phyloP scores from a whole-genome alignment of 1,140 invertebrate species.

The Cyrtorhinus lividipennis region DNA sequence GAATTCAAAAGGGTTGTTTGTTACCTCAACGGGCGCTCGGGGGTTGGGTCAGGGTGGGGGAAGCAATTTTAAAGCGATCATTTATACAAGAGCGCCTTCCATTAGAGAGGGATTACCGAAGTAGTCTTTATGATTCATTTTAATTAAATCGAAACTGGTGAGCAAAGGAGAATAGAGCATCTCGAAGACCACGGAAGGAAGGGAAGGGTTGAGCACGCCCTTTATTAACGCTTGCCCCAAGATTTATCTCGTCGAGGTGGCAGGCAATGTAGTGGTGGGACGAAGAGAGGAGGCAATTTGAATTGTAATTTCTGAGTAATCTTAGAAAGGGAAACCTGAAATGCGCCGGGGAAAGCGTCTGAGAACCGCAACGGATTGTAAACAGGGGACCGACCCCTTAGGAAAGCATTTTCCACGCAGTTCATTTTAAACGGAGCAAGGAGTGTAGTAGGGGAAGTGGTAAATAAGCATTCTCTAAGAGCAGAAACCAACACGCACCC shows the following conservation, averaged over 20 bases:
- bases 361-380: conserved; percentile 6
- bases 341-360: neutral
- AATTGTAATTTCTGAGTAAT: conserved; percentile 9
- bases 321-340: neutral
- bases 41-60: neutral
- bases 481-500: neutral
- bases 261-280: neutral
- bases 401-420: neutral
- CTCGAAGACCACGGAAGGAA: neutral
- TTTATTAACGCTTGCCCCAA: conserved; percentile 3
- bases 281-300: conserved; percentile 1
- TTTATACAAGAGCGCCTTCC: neutral
- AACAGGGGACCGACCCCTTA: neutral
- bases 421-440: neutral
- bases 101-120: conserved; percentile 4
- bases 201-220: conserved; percentile 2
- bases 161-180: neutral
- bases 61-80: conserved; percentile 7
- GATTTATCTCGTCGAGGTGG: neutral
- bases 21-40: neutral
- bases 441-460: too few relatives aligned
- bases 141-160: conserved; percentile 3
- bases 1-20: neutral
- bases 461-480: neutral
- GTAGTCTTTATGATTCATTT: conserved; percentile 8